Conservation (phyloP, 2,888 invertebrate species). For the Chrysolina haemoptera region DNA sequence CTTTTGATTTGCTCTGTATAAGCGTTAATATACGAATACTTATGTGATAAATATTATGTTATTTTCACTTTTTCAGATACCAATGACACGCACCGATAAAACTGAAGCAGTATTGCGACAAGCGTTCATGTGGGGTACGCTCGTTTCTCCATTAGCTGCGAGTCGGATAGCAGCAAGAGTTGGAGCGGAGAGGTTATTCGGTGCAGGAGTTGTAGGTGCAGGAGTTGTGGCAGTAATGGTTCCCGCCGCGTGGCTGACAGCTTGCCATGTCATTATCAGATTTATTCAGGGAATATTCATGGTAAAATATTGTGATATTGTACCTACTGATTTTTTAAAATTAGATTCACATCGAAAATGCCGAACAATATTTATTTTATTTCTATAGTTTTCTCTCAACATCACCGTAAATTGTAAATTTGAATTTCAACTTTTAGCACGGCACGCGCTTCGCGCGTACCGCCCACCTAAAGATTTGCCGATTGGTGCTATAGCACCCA, state of each 20-base stretch:
- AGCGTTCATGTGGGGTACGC: constrained; percentile 74
- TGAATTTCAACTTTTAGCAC: too few species aligned
- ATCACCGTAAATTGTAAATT: too few species aligned
- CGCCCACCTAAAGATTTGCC: too few species aligned
- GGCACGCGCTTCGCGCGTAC: too few species aligned
- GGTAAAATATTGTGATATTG: constrained; percentile 62
- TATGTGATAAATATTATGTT: too few species aligned
- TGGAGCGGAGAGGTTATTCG: constrained; percentile 73
- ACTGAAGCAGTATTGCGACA: constrained; percentile 73
- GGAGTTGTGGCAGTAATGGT: constrained; percentile 72
- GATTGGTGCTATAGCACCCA: too few species aligned
- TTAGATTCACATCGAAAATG: too few species aligned
- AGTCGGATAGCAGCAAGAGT: constrained; percentile 73
- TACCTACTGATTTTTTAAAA: too few species aligned
- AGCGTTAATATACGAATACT: too few species aligned
- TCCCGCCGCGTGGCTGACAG: constrained; percentile 74
- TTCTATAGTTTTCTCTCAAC: too few species aligned
- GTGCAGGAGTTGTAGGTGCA: constrained; percentile 73
- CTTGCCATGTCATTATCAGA: constrained; percentile 73
- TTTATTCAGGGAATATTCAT: constrained; percentile 74
- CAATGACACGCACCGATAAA: constrained; percentile 72
- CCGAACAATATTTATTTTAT: too few species aligned
- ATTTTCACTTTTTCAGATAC: constrained; percentile 62
- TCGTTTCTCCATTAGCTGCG: constrained; percentile 73
- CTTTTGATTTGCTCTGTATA: too few species aligned